Evolutionary conservation across 2,797 vertebrate species (phyloP).

Genomic region (Arrhamphus sclerolepis): DNA sequence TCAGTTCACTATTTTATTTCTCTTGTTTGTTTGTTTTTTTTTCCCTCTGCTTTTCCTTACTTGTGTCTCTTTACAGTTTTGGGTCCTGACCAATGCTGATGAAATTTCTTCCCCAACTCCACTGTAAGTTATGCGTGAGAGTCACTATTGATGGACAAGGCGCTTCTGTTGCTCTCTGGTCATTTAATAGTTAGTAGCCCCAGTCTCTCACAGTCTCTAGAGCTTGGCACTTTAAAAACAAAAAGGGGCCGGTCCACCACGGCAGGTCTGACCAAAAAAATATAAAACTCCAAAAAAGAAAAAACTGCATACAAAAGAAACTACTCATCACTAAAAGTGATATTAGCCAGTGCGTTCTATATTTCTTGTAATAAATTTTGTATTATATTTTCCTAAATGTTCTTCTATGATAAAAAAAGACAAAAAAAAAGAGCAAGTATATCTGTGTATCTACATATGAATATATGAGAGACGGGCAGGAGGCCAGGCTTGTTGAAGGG

Average conservation of each 20-base stretch:
- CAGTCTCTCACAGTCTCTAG: slow-evolving; percentile 81
- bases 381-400: slow-evolving; percentile 99
- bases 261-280: slow-evolving; percentile 80
- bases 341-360: slow-evolving; percentile 87
- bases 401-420: slow-evolving; percentile 80
- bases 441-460: slow-evolving; percentile 62
- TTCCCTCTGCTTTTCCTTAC: slow-evolving; percentile 36
- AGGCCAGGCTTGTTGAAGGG: slow-evolving; percentile 82
- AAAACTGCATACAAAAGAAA: slow-evolving; percentile 65
- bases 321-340: slow-evolving; percentile 84
- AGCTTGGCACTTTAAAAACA: slow-evolving; percentile 75
- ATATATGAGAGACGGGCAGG: slow-evolving; percentile 70
- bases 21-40: no score
- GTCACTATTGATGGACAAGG: slow-evolving; percentile 64
- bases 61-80: slow-evolving; percentile 42
- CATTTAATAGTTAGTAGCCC: slow-evolving; percentile 75
- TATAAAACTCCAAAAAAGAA: slow-evolving; percentile 78
- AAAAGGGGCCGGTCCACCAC: slow-evolving; percentile 75
- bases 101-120: slow-evolving; percentile 16
- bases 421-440: slow-evolving; percentile 75
- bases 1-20: not conserved
- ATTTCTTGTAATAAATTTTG: slow-evolving; percentile 93
- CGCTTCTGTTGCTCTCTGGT: slow-evolving; percentile 68
- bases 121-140: slow-evolving; percentile 62
- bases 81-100: slow-evolving; percentile 41